Evolutionary conservation across 2,888 invertebrate species (phyloP).

Genomic region (Leptinotarsa haldemani): DNA sequence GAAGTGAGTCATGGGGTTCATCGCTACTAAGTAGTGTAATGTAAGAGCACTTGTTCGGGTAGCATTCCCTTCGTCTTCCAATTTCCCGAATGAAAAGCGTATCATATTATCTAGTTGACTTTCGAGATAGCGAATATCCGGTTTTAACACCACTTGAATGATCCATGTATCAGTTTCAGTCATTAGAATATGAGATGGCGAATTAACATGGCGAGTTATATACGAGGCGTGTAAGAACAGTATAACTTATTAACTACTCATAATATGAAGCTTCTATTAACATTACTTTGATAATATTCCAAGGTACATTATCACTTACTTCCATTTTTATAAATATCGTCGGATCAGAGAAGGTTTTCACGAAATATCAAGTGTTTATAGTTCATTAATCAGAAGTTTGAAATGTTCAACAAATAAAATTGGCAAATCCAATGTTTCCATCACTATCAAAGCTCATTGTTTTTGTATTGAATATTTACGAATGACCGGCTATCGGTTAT

Average conservation of each 20-base stretch:
- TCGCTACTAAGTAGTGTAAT: slow-evolving; percentile 11
- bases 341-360: too few relatives aligned
- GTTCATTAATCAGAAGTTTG: too few relatives aligned
- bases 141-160: neutral
- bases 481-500: too few relatives aligned
- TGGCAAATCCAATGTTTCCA: too few relatives aligned
- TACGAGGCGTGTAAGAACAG: neutral
- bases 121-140: slow-evolving; percentile 15
- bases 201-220: neutral
- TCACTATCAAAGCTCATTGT: too few relatives aligned
- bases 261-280: too few relatives aligned
- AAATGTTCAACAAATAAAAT: too few relatives aligned
- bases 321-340: too few relatives aligned
- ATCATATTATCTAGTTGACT: slow-evolving; percentile 2
- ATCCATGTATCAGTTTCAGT: slow-evolving; percentile 6
- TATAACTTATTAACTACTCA: neutral
- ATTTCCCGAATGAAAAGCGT: slow-evolving; percentile 4
- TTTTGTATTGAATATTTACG: too few relatives aligned
- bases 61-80: slow-evolving; percentile 8
- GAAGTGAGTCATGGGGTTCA: neutral
- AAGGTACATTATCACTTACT: too few relatives aligned
- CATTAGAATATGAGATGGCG: neutral
- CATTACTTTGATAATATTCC: too few relatives aligned
- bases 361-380: too few relatives aligned
- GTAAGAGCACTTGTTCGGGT: neutral